A percentile compares a stretch with the other conserved stretches of the same genome.
These are phyloP conservation scores for Neomorphus geoffroyi DNA, from an alignment of 2,797 vertebrate species.

Conservation along the genomic window DNA sequence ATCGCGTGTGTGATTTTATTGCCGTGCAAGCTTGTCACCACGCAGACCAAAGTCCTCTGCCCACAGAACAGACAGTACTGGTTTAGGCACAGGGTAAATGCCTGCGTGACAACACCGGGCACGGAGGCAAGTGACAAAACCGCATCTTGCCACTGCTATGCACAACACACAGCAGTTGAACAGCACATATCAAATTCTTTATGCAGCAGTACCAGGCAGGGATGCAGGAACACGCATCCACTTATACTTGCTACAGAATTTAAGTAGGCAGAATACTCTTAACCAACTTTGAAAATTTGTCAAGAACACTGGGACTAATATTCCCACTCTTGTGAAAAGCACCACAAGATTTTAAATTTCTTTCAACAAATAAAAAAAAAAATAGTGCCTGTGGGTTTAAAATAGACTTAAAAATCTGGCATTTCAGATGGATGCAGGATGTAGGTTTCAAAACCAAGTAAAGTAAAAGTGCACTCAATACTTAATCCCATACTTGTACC, in stretches of 20 bases:
- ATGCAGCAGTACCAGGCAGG: neutral
- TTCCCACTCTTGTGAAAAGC: neutral
- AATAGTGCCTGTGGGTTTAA: neutral
- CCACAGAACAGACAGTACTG: neutral
- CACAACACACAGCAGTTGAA: too few species aligned
- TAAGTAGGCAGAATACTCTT: conserved; percentile 50
- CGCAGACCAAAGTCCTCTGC: neutral
- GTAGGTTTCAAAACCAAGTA: neutral
- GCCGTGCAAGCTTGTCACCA: neutral
- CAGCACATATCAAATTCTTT: neutral
- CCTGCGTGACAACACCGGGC: neutral
- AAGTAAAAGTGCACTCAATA: neutral
- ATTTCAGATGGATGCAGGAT: neutral
- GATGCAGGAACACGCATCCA: neutral
- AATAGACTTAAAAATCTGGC: neutral
- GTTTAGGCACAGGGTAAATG: neutral
- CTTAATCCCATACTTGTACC: neutral
- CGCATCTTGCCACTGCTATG: neutral
- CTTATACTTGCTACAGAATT: neutral
- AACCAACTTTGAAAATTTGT: conserved; percentile 13
- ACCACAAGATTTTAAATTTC: neutral
- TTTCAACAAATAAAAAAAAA: neutral
- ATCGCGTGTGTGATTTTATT: neutral
- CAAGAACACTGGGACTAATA: neutral
- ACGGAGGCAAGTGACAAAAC: neutral